phyloP scores from a whole-genome alignment of 2,113 vertebrate genomes.

The Carassius gibelio region DNA sequence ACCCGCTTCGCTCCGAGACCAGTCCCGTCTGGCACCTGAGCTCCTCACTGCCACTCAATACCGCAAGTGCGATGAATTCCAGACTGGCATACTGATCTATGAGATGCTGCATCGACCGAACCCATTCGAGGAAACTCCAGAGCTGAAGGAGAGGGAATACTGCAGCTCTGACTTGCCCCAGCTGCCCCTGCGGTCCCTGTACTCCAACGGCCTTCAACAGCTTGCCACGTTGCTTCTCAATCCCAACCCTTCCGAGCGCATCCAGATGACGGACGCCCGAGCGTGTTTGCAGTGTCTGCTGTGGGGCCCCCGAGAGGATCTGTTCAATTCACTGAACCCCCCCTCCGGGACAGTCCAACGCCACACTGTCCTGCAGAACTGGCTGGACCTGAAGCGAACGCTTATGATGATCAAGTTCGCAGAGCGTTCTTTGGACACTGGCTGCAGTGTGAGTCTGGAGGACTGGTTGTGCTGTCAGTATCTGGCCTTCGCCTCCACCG shows the following conservation, averaged over 20 bases:
- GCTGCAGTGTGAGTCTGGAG: slow-evolving; percentile 86
- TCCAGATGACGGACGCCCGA: slow-evolving; percentile 90
- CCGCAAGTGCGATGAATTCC: slow-evolving; percentile 97
- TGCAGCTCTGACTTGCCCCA: slow-evolving; percentile 87
- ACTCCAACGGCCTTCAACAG: slow-evolving; percentile 91
- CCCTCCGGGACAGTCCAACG: slow-evolving; percentile 75
- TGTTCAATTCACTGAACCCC: slow-evolving; percentile 83
- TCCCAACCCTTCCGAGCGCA: slow-evolving; percentile 94
- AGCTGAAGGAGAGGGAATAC: slow-evolving; percentile 92
- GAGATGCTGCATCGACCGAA: slow-evolving; percentile 97
- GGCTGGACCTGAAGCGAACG: slow-evolving; percentile 95
- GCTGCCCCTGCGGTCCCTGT: slow-evolving; percentile 88
- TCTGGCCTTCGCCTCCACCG: slow-evolving; percentile 87
- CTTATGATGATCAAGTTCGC: slow-evolving; percentile 98
- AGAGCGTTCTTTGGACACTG: slow-evolving; percentile 88
- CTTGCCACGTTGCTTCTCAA: slow-evolving; percentile 91
- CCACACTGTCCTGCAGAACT: slow-evolving; percentile 88
- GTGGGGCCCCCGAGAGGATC: slow-evolving; percentile 94
- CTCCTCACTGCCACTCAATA: slow-evolving; percentile 93
- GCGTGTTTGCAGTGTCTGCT: slow-evolving; percentile 95
- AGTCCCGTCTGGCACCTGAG: slow-evolving; percentile 91
- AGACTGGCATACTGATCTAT: slow-evolving; percentile 97
- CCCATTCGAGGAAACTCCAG: slow-evolving; percentile 90
- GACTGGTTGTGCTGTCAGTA: slow-evolving; percentile 99
- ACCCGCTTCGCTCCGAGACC: slow-evolving; percentile 82